Conservation (phyloP, 2,888 invertebrate species). For the Zygothrica quintamaculata region DNA sequence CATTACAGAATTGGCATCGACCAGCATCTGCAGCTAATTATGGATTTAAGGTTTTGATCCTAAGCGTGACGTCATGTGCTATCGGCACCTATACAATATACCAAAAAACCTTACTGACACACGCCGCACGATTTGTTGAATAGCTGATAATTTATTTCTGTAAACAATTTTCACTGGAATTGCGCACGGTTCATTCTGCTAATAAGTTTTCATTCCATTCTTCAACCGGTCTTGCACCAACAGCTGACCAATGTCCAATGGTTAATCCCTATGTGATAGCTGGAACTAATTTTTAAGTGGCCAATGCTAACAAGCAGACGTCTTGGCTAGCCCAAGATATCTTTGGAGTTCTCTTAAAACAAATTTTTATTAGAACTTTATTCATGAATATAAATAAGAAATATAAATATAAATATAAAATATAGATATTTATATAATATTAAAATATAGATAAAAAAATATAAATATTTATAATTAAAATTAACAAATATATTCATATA, state of each 20-base stretch:
- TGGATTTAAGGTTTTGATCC: constrained; percentile 49
- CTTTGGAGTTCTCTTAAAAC: constrained; percentile 6
- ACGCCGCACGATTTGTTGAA: constrained; percentile 56
- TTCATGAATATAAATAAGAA: no score
- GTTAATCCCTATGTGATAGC: constrained; percentile 38
- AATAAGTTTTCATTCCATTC: constrained; percentile 32
- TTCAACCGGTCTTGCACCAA: constrained; percentile 45
- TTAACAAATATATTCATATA: no score
- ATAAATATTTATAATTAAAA: no score
- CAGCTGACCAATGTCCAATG: constrained; percentile 68
- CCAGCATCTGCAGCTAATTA: constrained; percentile 77
- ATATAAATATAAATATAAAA: no score
- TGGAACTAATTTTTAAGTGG: constrained; percentile 78
- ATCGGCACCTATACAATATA: constrained; percentile 51
- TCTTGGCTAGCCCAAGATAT: background rate
- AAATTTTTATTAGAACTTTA: no score
- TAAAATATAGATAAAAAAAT: no score
- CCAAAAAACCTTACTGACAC: constrained; percentile 17
- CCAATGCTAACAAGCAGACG: constrained; percentile 68
- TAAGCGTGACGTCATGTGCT: constrained; percentile 71
- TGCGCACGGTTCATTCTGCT: constrained; percentile 37
- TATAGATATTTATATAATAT: no score
- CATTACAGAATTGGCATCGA: constrained; percentile 64
- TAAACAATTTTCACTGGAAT: constrained; percentile 77
- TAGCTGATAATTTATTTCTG: constrained; percentile 77